phyloP scores from a whole-genome alignment of 1,140 invertebrate genomes.

The Atta texana region DNA sequence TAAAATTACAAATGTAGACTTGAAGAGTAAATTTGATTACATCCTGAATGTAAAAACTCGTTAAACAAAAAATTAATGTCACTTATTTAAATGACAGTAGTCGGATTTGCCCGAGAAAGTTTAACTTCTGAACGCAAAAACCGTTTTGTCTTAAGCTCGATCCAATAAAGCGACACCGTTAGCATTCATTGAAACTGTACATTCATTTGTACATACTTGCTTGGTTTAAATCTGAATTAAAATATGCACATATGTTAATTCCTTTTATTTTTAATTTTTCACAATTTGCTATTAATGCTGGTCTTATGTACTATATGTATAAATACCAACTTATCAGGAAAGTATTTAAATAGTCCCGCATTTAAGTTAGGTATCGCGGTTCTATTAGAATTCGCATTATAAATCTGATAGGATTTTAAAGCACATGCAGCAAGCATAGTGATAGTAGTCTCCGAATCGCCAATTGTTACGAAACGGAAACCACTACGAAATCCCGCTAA shows the following conservation, averaged over 20 bases:
- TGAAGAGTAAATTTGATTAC: not conserved
- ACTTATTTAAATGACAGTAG: not conserved
- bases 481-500: constrained; percentile 37
- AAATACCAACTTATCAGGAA: not conserved
- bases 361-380: constrained; percentile 33
- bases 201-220: not conserved
- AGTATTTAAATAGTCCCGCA: not conserved
- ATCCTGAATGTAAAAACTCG: not conserved
- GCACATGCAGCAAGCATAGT: not conserved
- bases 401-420: constrained; percentile 66
- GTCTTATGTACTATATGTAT: not conserved
- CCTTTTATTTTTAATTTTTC: not conserved
- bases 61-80: constrained; percentile 3
- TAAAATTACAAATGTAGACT: constrained; percentile 3
- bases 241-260: not conserved
- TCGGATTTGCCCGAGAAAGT: not conserved
- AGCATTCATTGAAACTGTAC: not conserved
- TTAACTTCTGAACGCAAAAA: constrained; percentile 7
- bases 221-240: not conserved
- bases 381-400: constrained; percentile 39
- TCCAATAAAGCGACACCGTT: not conserved
- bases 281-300: not conserved
- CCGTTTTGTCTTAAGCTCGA: not conserved
- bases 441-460: constrained; percentile 22
- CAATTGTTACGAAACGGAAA: constrained; percentile 64